Evolutionary conservation across 2,113 vertebrate species (phyloP), one percentile per base, ranked within the genome.

Genomic region (Xyrauchen texanus): DNA sequence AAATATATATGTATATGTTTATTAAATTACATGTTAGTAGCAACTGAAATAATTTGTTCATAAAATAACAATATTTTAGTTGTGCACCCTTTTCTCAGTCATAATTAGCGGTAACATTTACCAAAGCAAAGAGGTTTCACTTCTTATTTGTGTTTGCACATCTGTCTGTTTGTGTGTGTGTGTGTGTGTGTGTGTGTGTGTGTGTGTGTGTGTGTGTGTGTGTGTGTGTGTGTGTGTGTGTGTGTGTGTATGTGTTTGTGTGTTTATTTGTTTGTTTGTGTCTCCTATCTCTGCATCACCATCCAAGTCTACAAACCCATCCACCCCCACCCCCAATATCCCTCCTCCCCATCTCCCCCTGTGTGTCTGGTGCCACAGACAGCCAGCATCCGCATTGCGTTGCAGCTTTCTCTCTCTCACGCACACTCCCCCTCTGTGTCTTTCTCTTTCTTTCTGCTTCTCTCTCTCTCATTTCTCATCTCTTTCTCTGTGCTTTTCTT

Each of bases 321-420:
- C 21, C 21, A 34, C 21, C 21, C 21, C 21, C 52, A 55, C 67
- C 67, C 21, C 75, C 74, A 68, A 47, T 68, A 58, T 11, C 42
- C 16, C 58, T 8, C 70, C 68, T 55, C 83, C 65, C 77, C 77
- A 10, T 74, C 65, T 69, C 79, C 86, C 86, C 84, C 76, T 72
- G 75, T 78, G 71, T 89, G 86, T 90, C 87, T 90, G 84, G 78
- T 87, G 83, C 85, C 88, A 86, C 80, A 91, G 88, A 89, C 92
- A 89, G 88, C 89, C 90, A 86, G 89, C 89, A 91, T 92, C 92
- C 90, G 91, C 91, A 92, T 86, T 92, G 91, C 90, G 88, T 92
- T 93, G 87, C 71, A 88, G 84, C 77, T 82, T 15, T 71, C 58
- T 84, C 75, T 79, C 81, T 34, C 21, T 34, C 21, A 34, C 21